Evolutionary conservation across 2,113 vertebrate genomes (phyloP).

Genomic region (Tragelaphus imberbis): DNA sequence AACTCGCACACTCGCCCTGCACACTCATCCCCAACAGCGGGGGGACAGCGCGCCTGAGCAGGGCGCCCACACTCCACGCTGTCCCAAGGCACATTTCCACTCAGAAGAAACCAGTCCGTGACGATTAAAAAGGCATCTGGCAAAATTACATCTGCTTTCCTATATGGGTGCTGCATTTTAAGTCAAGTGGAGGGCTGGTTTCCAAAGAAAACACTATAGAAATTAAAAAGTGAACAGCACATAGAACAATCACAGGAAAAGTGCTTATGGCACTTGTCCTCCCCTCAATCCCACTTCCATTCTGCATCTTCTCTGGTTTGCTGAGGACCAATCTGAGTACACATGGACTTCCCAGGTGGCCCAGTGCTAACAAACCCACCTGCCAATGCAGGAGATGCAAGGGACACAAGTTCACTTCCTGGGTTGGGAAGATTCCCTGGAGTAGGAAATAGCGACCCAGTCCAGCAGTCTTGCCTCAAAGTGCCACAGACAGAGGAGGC

Average conservation of each 20-base stretch:
- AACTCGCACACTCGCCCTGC: not conserved
- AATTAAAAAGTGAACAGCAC: not conserved
- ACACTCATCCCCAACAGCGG: not conserved
- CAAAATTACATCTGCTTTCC: not conserved
- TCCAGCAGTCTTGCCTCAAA: not conserved
- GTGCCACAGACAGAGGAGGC: not conserved
- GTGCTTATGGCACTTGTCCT: not conserved
- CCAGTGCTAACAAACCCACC: rapidly evolving
- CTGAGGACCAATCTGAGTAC: not conserved
- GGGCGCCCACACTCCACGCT: too few relatives aligned
- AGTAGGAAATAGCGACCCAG: not conserved
- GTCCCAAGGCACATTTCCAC: not conserved
- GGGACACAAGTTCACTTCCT: not conserved
- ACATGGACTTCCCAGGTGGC: not conserved
- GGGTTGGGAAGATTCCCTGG: not conserved
- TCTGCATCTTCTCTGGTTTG: not conserved
- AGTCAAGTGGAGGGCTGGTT: not conserved
- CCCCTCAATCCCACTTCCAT: not conserved
- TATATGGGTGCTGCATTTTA: not conserved
- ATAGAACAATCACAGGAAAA: not conserved
- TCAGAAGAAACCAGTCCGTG: not conserved
- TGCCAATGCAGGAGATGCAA: rapidly evolving
- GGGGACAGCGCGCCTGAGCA: not conserved
- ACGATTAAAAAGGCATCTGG: not conserved
- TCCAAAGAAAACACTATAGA: not conserved